These are phyloP conservation scores for Agrochola circellaris DNA, from an alignment of 2,888 invertebrate species.

Conservation along the genomic window DNA sequence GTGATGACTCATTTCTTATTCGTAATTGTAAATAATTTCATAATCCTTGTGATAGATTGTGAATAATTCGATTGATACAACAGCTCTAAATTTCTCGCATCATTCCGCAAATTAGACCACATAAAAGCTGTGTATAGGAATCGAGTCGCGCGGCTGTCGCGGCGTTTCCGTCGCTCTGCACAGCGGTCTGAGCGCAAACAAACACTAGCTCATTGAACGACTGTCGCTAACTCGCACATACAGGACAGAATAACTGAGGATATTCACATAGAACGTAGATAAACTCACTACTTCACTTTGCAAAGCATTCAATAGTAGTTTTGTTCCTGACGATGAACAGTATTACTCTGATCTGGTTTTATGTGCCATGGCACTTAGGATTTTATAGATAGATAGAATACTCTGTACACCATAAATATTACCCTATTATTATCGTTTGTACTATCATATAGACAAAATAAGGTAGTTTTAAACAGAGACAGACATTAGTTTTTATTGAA, in stretches of 20 bases:
- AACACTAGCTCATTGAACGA: constrained; percentile 62
- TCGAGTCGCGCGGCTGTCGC: constrained; percentile 53
- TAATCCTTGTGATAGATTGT: background rate
- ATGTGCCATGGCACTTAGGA: background rate
- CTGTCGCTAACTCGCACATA: constrained; percentile 44
- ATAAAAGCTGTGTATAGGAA: constrained; percentile 45
- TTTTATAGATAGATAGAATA: background rate
- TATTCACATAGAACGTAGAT: constrained; percentile 17
- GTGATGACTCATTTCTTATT: no score
- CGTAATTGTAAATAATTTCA: no score
- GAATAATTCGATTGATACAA: background rate
- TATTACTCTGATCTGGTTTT: background rate
- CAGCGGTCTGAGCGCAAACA: constrained; percentile 61
- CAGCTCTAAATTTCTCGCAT: background rate
- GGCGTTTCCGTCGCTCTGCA: constrained; percentile 63
- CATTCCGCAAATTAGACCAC: background rate
- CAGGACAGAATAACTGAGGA: constrained; percentile 20
- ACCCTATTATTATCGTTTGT: background rate
- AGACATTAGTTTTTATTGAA: no score
- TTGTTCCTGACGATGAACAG: background rate
- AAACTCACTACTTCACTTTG: constrained; percentile 15
- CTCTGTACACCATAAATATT: no score
- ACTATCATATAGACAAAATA: background rate
- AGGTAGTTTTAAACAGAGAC: background rate
- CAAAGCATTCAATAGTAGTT: constrained; percentile 21